phyloP scores from a whole-genome alignment of 2,797 vertebrate genomes.

The Macroramphosus scolopax region DNA sequence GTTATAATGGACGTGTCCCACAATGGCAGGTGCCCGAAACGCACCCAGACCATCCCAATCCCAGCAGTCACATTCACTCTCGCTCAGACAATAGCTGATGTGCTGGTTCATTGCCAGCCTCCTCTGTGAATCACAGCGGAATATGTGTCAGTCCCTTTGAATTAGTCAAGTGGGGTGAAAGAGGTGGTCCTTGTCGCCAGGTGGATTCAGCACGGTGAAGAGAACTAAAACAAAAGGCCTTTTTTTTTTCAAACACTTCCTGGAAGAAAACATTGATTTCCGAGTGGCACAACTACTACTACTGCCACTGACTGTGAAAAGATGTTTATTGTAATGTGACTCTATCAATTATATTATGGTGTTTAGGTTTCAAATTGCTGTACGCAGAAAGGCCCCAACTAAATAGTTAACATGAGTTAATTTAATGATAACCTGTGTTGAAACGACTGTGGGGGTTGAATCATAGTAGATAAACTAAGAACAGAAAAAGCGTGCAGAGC shows the following conservation, averaged over 20 bases:
- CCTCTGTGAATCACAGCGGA: constrained; percentile 45
- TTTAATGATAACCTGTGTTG: too few species aligned
- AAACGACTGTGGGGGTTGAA: too few species aligned
- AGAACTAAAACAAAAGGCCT: constrained; percentile 20
- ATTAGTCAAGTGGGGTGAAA: constrained; percentile 49
- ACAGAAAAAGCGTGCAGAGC: too few species aligned
- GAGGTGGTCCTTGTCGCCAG: constrained; percentile 31
- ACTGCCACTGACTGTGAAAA: too few species aligned
- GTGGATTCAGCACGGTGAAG: constrained; percentile 19
- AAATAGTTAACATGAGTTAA: too few species aligned
- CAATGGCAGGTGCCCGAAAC: constrained; percentile 64
- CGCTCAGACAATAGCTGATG: constrained; percentile 68
- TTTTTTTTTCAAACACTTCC: constrained; percentile 19
- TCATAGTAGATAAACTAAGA: too few species aligned
- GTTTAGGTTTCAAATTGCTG: too few species aligned
- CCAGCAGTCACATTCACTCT: constrained; percentile 67
- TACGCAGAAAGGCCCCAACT: too few species aligned
- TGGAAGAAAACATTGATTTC: constrained; percentile 4
- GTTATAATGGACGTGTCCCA: constrained; percentile 49
- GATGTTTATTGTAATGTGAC: too few species aligned
- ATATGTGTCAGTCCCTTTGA: constrained; percentile 61
- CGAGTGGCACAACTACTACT: neutral
- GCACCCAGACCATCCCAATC: constrained; percentile 54
- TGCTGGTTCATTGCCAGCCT: constrained; percentile 45
- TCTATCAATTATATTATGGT: too few species aligned